Evolutionary conservation across 37 sponge, comb jelly and placozoan genomes (phyloP).

Genomic region (Lycopodina hypogea): DNA sequence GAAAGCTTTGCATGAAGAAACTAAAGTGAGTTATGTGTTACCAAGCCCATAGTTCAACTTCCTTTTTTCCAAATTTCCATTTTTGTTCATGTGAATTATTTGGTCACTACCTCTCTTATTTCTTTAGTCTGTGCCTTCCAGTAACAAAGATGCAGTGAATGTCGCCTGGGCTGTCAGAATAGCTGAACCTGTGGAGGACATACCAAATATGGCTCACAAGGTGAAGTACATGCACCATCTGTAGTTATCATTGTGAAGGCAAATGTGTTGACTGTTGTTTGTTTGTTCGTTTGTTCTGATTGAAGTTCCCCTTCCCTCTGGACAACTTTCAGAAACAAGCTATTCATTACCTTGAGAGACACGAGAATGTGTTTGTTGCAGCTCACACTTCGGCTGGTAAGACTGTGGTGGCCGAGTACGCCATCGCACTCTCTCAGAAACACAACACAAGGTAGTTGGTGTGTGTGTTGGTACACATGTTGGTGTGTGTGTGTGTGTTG

Average conservation of each 20-base stretch:
- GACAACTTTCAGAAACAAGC: slow-evolving; percentile 98
- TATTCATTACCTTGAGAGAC: slow-evolving; percentile 74
- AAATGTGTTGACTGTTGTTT: no score
- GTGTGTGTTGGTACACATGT: background rate
- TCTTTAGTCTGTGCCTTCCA: no score
- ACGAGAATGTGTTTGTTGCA: slow-evolving; percentile 96
- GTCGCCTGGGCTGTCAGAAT: slow-evolving; percentile 24
- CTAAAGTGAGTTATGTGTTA: no score
- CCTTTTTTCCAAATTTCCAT: no score
- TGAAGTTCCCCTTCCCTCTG: slow-evolving; percentile 54
- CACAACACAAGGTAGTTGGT: slow-evolving; percentile 95
- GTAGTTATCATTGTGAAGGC: no score
- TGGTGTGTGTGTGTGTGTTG: no score
- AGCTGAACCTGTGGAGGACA: slow-evolving; percentile 46
- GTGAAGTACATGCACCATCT: slow-evolving; percentile 40
- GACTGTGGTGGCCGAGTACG: slow-evolving; percentile 99
- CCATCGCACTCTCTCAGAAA: slow-evolving; percentile 76
- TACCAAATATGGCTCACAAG: slow-evolving; percentile 51
- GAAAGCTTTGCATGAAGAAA: no score
- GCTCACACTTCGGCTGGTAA: slow-evolving; percentile 98
- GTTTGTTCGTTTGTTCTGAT: background rate
- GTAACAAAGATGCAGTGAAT: background rate
- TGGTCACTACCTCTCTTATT: no score
- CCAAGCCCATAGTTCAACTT: no score
- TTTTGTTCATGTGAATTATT: no score